Evolutionary conservation across 2,888 invertebrate genomes (phyloP), one percentile per base, ranked within the genome.

Genomic region (Dryobotodes eremita): DNA sequence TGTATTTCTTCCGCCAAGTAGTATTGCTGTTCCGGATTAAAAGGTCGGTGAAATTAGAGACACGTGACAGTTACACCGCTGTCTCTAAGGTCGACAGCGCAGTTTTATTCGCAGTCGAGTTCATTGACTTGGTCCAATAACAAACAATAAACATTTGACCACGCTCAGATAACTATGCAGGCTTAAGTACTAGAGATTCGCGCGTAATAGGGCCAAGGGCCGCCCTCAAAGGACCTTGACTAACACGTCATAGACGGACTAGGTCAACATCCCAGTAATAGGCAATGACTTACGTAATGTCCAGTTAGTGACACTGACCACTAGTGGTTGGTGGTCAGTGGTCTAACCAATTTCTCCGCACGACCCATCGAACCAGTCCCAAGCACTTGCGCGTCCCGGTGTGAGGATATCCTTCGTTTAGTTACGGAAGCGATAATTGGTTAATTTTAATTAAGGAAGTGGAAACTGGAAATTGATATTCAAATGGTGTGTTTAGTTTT

Each of bases 191-290:
- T n/a, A 26, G 66, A 76, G 48, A 68, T 68, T 82, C 61, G 15
- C 55, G n/a, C n/a, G 53, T 64, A 65, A 23, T 13, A 62, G 65
- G 65, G 50, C 59, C 57, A 75, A 83, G 85, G 71, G 68, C 75
- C 50, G 55, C 26, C 70, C 61, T 36, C 26, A 15, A 13, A 42
- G 62, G 55, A 55, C 73, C 86, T 86, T 86, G 78, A 71, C 26
- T 42, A 11, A 23, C 50, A 48, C 66, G 23, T 55, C 71, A 73
- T 55, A 73, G 70, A 55, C 61, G 77, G 57, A 79, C 71, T 86
- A 71, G 85, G 87, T 84, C 85, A 86, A 77, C 42, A 77, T 75
- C 73, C 77, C 73, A 61, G 86, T 62, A 71, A 77, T 70, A 57
- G 57, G 75, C 65, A 15, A 62, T 53, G 59, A 23, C 23, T 86